phyloP scores from a whole-genome alignment of 1,140 invertebrate genomes.

The Drosophila nasuta region DNA sequence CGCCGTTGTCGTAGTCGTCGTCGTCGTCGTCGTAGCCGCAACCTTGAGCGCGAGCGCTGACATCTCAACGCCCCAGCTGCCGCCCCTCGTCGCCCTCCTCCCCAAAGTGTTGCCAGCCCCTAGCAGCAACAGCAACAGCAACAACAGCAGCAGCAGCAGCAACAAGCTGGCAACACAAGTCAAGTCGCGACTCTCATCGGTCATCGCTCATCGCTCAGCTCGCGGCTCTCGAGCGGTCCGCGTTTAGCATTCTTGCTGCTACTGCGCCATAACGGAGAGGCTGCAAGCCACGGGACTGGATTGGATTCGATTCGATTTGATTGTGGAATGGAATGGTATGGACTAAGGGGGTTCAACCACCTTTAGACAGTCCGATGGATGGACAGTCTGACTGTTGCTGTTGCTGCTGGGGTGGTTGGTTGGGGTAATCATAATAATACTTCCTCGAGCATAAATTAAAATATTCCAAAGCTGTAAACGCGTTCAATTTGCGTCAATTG shows the following conservation, averaged over 20 bases:
- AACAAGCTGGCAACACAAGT: conserved; percentile 53
- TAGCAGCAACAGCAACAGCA: conserved; percentile 22
- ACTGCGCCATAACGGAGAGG: conserved; percentile 63
- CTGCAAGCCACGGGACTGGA: background rate
- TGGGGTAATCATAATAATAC: conserved; percentile 18
- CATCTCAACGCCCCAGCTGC: conserved; percentile 40
- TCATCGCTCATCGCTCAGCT: conserved; percentile 27
- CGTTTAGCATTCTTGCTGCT: conserved; percentile 74
- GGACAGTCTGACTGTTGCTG: background rate
- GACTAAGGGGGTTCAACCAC: conserved; percentile 49
- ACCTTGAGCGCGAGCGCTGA: conserved; percentile 75
- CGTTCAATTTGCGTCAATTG: conserved; percentile 72
- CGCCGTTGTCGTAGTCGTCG: too few species aligned
- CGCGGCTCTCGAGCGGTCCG: conserved; percentile 56
- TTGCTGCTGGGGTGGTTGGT: conserved; percentile 25
- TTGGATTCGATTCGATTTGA: too few species aligned
- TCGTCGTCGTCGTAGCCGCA: conserved; percentile 38
- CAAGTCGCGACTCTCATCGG: background rate
- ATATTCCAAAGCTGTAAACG: conserved; percentile 47
- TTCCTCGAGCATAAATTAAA: conserved; percentile 64
- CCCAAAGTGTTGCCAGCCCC: background rate
- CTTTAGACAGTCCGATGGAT: conserved; percentile 1
- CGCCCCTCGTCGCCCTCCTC: background rate
- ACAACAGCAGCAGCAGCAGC: conserved; percentile 14
- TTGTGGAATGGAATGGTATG: background rate